phyloP scores from a whole-genome alignment of 2,888 invertebrate genomes.

The Oegoconia quadripuncta region DNA sequence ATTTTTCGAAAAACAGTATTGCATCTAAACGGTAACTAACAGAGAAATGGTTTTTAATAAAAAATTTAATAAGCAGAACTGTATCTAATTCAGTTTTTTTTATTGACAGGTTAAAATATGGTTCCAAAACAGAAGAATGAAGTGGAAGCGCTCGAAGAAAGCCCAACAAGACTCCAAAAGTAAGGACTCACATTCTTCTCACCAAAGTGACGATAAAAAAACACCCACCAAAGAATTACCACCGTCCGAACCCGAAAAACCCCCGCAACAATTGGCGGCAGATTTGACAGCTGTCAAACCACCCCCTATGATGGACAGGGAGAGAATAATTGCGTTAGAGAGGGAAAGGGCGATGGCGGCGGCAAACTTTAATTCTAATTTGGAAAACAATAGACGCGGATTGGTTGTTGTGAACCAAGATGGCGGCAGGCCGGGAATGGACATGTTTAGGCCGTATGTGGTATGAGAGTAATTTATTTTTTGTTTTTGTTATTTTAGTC shows the following conservation, averaged over 20 bases:
- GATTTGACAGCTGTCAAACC: constrained; percentile 74
- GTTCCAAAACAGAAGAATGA: constrained; percentile 99
- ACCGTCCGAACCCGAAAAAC: constrained; percentile 52
- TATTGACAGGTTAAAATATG: constrained; percentile 94
- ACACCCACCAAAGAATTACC: constrained; percentile 47
- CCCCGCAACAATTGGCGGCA: constrained; percentile 47
- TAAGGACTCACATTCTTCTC: constrained; percentile 55
- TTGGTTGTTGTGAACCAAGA: constrained; percentile 69
- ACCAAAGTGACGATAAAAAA: constrained; percentile 56
- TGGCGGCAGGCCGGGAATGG: constrained; percentile 57
- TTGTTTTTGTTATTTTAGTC: constrained; percentile 31
- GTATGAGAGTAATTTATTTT: constrained; percentile 67
- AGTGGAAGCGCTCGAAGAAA: constrained; percentile 98
- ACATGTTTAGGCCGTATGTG: constrained; percentile 77
- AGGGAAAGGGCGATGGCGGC: constrained; percentile 71
- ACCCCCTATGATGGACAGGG: constrained; percentile 64
- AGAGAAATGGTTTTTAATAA: not conserved
- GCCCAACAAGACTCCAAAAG: constrained; percentile 92
- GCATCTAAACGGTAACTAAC: no score
- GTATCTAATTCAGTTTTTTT: constrained; percentile 16
- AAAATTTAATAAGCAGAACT: constrained; percentile 11
- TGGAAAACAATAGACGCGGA: constrained; percentile 70
- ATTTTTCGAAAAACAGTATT: no score
- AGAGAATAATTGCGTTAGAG: constrained; percentile 70
- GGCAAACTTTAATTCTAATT: constrained; percentile 73